Base-by-base conservation (phyloP, 2,888 invertebrate genomes). In the Dolichomitus sp. region DNA sequence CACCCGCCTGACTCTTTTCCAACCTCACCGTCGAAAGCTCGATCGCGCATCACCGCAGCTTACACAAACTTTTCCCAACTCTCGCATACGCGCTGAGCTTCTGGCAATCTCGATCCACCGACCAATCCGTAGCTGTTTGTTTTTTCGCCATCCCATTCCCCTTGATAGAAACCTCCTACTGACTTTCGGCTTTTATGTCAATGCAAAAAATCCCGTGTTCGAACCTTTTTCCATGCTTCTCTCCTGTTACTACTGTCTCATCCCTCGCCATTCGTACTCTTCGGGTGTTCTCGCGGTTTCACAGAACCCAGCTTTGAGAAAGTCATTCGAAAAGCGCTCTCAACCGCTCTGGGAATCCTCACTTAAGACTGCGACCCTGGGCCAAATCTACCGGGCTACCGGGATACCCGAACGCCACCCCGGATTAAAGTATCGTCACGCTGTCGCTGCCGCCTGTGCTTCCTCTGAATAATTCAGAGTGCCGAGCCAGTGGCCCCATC, bases 381-480 rank as follows among this genome's bases (percentile, higher is more conserved):
- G 23, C 57, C 48, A 59, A 72, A 52, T 50, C 65, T 52, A 27
- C 40, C 66, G 52, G 66, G 66, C 52, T 30, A 50, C 78, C 50
- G 70, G 50, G 57, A 30, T 48, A 63, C 80, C 68, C 50, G 40
- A 45, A 61, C 63, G 57, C 76, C 61, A 83, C 63, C 78, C 78
- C 84, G 91, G 93, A 93, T 93, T 93, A 93, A 92, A 91, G 92
- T 92, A 92, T 93, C 91, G 91, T 87, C 88, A 89, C 69, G 77
- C 61, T 63, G 69, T 77, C 76, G 83, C 68, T 77, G 81, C 68
- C 40, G 59, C 45, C 77, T 63, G 66, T 52, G 50, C 17, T 72
- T 17, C 88, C 90, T 88, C 88, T 93, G 93, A 93, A 93, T 93
- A 89, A 93, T 93, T 92, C 93, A 93, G 87, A 87, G 85, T 85